Percentiles rank a stretch among this genome's conserved stretches.
phyloP scores from a whole-genome alignment of 2,797 vertebrate genomes.

The Phrynocephalus forsythii region DNA sequence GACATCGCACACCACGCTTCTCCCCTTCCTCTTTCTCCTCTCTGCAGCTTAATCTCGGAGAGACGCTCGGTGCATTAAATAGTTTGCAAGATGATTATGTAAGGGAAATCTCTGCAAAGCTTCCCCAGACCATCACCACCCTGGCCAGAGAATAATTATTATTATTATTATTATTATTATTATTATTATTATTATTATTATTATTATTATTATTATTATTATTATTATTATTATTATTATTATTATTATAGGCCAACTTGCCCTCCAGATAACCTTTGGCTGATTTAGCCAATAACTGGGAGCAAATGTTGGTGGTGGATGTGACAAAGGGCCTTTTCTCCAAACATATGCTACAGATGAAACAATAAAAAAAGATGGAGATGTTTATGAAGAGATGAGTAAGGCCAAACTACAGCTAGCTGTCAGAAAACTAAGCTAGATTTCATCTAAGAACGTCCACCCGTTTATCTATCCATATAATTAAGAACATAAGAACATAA shows the following conservation, averaged over 20 bases:
- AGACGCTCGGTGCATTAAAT: conserved; percentile 42
- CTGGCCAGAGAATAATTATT: too few species aligned
- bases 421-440: too few species aligned
- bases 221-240: neutral
- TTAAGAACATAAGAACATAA: too few species aligned
- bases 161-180: neutral
- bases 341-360: too few species aligned
- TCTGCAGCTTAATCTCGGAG: conserved; percentile 63
- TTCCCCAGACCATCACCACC: conserved; percentile 3
- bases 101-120: conserved; percentile 68
- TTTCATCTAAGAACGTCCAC: too few species aligned
- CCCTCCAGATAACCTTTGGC: conserved; percentile 37
- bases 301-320: too few species aligned
- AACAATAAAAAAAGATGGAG: too few species aligned
- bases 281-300: conserved; percentile 43
- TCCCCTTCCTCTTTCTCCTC: neutral
- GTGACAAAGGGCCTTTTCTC: too few species aligned
- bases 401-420: neutral
- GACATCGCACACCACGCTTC: conserved; percentile 5
- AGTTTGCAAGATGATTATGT: conserved; percentile 51
- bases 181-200: neutral
- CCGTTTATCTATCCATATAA: too few species aligned
- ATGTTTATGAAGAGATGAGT: too few species aligned
- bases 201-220: neutral
- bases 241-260: conserved; percentile 1